Conservation (phyloP, 2,797 vertebrate species). For the Chromobotia macracanthus region DNA sequence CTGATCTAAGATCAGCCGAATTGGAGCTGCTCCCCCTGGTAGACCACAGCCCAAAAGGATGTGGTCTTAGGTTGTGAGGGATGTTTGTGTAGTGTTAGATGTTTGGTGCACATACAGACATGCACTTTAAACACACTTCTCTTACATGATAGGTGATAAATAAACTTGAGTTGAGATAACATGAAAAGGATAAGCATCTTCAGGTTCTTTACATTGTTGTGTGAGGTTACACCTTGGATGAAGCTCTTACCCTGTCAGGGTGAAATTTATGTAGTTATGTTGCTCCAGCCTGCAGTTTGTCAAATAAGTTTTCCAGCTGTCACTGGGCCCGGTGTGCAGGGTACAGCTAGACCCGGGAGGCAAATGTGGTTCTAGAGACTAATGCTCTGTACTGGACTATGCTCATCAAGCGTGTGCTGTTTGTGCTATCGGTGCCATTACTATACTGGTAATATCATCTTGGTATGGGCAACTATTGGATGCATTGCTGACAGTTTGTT, state of each 20-base stretch:
- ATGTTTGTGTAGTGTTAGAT: constrained; percentile 7
- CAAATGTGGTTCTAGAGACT: neutral
- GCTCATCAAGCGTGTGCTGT: neutral
- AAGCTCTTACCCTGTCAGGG: constrained; percentile 12
- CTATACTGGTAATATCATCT: too few relatives aligned
- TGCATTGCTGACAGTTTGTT: too few relatives aligned
- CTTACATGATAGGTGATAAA: neutral
- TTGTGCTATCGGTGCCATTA: neutral
- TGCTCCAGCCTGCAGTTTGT: constrained; percentile 46
- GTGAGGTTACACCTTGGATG: constrained; percentile 24
- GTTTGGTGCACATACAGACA: constrained; percentile 20
- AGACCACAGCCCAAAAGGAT: constrained; percentile 39
- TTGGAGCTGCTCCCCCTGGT: constrained; percentile 32
- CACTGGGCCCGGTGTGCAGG: neutral
- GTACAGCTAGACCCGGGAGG: neutral
- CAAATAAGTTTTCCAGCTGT: constrained; percentile 29
- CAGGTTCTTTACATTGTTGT: constrained; percentile 10
- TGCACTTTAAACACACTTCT: neutral
- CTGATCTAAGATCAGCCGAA: constrained; percentile 55
- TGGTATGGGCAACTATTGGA: too few relatives aligned
- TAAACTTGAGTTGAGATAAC: constrained; percentile 15
- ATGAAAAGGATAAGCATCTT: constrained; percentile 3
- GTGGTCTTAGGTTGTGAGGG: neutral
- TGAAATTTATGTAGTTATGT: constrained; percentile 12
- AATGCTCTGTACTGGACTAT: constrained; percentile 9